These are phyloP conservation scores for Sycophila texana DNA, from an alignment of 2,888 invertebrate genomes.

Conservation along the genomic window DNA sequence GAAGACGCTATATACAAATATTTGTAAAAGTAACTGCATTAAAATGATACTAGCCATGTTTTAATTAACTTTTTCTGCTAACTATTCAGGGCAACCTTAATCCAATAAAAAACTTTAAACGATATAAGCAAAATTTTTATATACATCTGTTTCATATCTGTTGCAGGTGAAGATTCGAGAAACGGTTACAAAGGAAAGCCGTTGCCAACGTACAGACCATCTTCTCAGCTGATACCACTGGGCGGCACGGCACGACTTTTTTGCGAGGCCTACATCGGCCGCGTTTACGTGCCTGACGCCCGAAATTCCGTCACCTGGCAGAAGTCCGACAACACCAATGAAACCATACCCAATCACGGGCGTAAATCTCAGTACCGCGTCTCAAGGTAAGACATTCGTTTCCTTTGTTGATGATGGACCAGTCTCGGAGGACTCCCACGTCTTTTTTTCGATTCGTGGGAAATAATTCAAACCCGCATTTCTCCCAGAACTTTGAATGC, in stretches of 20 bases:
- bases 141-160: slow-evolving; percentile 33
- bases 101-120: no score
- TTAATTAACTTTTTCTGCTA: neutral
- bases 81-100: no score
- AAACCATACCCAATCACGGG: slow-evolving; percentile 71
- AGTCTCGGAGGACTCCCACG: no score
- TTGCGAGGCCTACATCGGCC: slow-evolving; percentile 88
- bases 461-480: no score
- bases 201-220: slow-evolving; percentile 82
- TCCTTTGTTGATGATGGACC: neutral
- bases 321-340: slow-evolving; percentile 79
- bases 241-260: slow-evolving; percentile 82
- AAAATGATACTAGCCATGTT: no score
- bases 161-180: slow-evolving; percentile 79
- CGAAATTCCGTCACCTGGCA: slow-evolving; percentile 84
- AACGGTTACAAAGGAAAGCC: slow-evolving; percentile 75
- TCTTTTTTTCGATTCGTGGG: no score
- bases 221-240: slow-evolving; percentile 80
- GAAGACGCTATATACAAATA: no score
- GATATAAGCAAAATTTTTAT: no score
- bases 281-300: slow-evolving; percentile 85
- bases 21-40: no score
- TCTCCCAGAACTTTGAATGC: no score
- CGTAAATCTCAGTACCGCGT: slow-evolving; percentile 61
- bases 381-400: slow-evolving; percentile 57